These are phyloP conservation scores for Papilio aristodemus DNA, from an alignment of 1,140 invertebrate species.

Conservation along the genomic window DNA sequence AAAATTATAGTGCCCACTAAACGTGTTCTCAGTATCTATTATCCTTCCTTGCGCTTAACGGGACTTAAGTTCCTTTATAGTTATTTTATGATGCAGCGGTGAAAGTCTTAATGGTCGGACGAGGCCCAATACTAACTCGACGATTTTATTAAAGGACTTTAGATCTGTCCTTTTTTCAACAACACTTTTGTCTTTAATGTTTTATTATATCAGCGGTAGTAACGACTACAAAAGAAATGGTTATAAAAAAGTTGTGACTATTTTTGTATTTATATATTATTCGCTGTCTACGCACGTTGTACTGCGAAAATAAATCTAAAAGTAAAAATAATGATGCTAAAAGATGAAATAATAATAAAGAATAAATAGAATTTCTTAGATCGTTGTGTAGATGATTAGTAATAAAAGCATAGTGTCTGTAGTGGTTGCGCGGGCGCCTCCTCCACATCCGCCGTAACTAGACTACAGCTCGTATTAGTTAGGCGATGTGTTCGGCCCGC, in stretches of 20 bases:
- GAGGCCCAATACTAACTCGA: not conserved
- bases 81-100: slow-evolving; percentile 17
- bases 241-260: not conserved
- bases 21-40: slow-evolving; percentile 4
- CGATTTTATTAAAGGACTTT: not conserved
- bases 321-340: no score
- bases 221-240: not conserved
- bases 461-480: slow-evolving; percentile 17
- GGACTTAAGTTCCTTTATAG: slow-evolving; percentile 22
- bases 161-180: not conserved
- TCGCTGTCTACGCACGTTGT: not conserved
- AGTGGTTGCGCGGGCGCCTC: not conserved
- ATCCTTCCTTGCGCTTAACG: slow-evolving; percentile 4
- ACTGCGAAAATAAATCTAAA: no score
- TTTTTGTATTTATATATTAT: not conserved
- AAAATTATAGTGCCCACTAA: not conserved
- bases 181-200: not conserved
- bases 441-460: not conserved
- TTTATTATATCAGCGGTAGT: not conserved
- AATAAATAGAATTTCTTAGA: not conserved
- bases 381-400: not conserved
- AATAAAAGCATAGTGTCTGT: not conserved
- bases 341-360: no score
- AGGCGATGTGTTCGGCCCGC: slow-evolving; percentile 33
- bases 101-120: not conserved